Evolutionary conservation across 2,888 invertebrate species (phyloP).

Genomic region (Agapetus fuscipes): DNA sequence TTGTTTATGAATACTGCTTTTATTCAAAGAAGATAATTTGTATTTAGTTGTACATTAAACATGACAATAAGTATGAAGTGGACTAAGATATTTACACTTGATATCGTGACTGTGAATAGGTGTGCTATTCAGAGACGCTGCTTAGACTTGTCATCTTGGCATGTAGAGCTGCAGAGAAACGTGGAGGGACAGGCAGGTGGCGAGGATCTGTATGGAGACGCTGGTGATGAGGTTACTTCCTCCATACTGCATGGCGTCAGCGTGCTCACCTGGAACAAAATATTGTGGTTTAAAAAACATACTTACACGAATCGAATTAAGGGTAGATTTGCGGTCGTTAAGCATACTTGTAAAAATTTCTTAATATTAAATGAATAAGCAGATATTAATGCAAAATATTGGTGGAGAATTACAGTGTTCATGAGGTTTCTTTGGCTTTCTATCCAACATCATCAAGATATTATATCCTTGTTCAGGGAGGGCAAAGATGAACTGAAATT

Average conservation of each 20-base stretch:
- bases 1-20: too few species aligned
- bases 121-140: background rate
- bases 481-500: too few species aligned
- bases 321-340: too few species aligned
- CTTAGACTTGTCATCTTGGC: background rate
- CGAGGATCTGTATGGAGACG: background rate
- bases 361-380: too few species aligned
- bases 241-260: constrained; percentile 22
- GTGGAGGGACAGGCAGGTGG: background rate
- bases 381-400: too few species aligned
- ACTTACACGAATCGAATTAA: background rate
- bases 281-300: background rate
- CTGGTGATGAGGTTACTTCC: background rate
- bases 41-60: too few species aligned
- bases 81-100: background rate
- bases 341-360: too few species aligned
- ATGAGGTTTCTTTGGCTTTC: too few species aligned
- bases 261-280: constrained; percentile 19
- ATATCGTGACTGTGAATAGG: background rate
- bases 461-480: too few species aligned
- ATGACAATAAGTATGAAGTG: background rate
- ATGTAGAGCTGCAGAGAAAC: background rate
- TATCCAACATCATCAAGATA: too few species aligned
- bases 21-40: too few species aligned
- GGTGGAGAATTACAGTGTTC: too few species aligned